Evolutionary conservation across 1,140 invertebrate genomes (phyloP).

Genomic region (Nasonia longicornis): DNA sequence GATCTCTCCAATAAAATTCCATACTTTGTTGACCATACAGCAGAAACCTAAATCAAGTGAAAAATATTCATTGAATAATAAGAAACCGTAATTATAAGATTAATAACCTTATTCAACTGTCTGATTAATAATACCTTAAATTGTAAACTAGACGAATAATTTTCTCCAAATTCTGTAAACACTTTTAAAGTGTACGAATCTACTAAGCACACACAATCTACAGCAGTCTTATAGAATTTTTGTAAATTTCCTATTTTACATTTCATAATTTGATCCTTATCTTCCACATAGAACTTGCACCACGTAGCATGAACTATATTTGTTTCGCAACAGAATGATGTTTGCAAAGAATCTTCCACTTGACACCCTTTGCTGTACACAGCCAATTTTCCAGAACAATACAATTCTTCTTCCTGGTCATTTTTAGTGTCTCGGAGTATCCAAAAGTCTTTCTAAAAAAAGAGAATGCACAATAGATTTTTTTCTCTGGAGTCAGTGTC

Average conservation of each 20-base stretch:
- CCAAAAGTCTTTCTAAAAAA: conserved; percentile 76
- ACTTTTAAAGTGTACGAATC: conserved; percentile 83
- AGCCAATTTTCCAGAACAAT: conserved; percentile 85
- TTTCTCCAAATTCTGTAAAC: conserved; percentile 83
- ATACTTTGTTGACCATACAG: conserved; percentile 82
- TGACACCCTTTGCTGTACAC: conserved; percentile 80
- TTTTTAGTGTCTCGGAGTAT: conserved; percentile 70
- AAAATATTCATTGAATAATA: conserved; percentile 36
- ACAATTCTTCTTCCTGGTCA: conserved; percentile 86
- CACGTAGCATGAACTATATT: conserved; percentile 87
- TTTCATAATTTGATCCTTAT: conserved; percentile 68
- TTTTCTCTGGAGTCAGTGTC: conserved; percentile 22
- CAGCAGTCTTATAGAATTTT: conserved; percentile 54
- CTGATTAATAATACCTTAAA: conserved; percentile 78
- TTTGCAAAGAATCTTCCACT: conserved; percentile 65
- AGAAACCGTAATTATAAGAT: background rate
- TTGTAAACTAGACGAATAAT: conserved; percentile 85
- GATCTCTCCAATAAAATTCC: conserved; percentile 82
- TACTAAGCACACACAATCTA: conserved; percentile 79
- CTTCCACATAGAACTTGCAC: conserved; percentile 77
- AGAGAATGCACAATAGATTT: conserved; percentile 19
- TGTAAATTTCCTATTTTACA: conserved; percentile 55
- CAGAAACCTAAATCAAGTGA: conserved; percentile 64
- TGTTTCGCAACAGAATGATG: conserved; percentile 83
- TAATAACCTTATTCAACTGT: background rate